Base-by-base conservation (phyloP, 2,888 invertebrate species). In the Leptinotarsa juncta region DNA sequence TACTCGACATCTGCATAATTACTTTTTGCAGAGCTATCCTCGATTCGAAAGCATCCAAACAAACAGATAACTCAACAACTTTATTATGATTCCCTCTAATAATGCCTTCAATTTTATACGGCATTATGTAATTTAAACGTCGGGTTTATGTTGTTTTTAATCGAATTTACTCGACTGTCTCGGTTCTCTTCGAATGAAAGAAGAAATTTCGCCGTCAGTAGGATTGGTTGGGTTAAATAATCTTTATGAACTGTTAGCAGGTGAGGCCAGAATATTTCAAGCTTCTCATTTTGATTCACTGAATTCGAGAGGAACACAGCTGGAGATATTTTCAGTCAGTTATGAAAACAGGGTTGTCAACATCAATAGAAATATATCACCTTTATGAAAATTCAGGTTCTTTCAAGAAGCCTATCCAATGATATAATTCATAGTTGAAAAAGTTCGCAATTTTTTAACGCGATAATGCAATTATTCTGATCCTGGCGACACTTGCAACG, bases 81-180 rank as follows among this genome's bases (percentile, higher is more conserved):
- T 69, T 69, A 69, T 69, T 57, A 69, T 55, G 12, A 69, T 69
- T 69, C 49, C 26, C 49, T 48, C 20, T 23, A 42, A 69, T 69
- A 69, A 69, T 16, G 60, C 16, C 3, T 48, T 57, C 57, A 48
- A 48, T 69, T 69, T 69, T 69, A 69, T 69, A 23, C 16, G 62
- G 4, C 62, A 42, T 62, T 62, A 62, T 42, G 62, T 42, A 10
- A 32, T 62, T 42, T n/a, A 32, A 62, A 62, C 42, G 62, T 32
- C 26, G 18, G 62, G 62, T 26, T 62, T n/a, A 62, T 62, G 62
- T n/a, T 42, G 62, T 32, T 62, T 62, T 42, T n/a, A 12, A 42
- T 32, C 42, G 62, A n/a, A 42, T 42, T 62, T 23, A n/a, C 62
- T 62, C 7, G n/a, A 62, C n/a, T 10, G 62, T 42, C 62, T n/a